Percentiles rank a stretch among this genome's conserved stretches.
phyloP scores from a whole-genome alignment of 2,797 vertebrate genomes.

The Anguilla pacifica region DNA sequence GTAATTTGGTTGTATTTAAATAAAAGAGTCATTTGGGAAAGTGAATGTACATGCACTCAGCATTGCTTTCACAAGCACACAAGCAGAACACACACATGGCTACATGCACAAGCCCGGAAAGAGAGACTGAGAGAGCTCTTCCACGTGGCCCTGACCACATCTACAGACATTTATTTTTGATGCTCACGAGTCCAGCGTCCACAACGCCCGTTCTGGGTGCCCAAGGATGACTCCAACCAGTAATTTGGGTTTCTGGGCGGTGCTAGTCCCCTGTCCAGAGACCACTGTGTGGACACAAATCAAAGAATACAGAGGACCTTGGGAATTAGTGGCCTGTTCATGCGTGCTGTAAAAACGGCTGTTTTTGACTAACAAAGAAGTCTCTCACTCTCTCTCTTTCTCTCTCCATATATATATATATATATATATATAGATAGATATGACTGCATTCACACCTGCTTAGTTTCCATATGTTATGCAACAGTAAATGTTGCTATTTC shows the following conservation, averaged over 20 bases:
- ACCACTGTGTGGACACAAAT: constrained; percentile 2
- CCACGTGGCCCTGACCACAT: constrained; percentile 3
- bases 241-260: background rate
- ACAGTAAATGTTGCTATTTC: background rate
- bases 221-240: background rate
- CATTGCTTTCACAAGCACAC: too few species aligned
- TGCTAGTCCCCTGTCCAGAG: background rate
- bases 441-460: background rate
- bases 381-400: background rate
- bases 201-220: background rate
- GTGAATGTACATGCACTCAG: background rate
- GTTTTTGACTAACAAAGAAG: background rate
- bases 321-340: background rate
- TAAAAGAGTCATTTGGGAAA: background rate
- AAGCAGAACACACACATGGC: background rate
- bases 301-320: background rate
- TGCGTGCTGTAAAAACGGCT: background rate
- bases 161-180: constrained; percentile 21
- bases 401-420: background rate
- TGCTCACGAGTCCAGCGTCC: constrained; percentile 10
- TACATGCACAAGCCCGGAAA: background rate
- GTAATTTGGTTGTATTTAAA: background rate
- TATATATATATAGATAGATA: too few species aligned
- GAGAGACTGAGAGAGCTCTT: background rate
- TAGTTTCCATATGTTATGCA: background rate